Evolutionary conservation across 2,113 vertebrate species (phyloP).

Genomic region (Phalacrocorax brasilianus): DNA sequence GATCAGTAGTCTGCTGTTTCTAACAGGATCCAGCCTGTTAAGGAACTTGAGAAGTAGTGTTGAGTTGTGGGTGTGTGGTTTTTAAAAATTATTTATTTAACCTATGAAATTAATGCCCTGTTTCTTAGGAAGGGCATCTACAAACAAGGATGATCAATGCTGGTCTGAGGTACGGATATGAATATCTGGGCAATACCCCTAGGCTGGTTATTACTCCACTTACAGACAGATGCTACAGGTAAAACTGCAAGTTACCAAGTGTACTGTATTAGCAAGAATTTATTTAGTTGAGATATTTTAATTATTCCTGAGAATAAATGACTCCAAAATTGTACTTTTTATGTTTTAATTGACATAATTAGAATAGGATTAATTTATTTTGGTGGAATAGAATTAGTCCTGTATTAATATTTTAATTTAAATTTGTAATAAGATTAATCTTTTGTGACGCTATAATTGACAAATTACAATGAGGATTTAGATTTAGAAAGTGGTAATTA

Average conservation of each 20-base stretch:
- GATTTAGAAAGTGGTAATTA: neutral
- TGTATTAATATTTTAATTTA: neutral
- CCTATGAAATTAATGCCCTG: neutral
- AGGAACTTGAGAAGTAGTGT: neutral
- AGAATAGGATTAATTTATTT: neutral
- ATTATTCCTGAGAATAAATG: neutral
- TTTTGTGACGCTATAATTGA: neutral
- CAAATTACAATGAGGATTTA: neutral
- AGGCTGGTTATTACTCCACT: conserved; percentile 90
- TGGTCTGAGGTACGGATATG: conserved; percentile 88
- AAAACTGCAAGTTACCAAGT: neutral
- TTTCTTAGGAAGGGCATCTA: conserved; percentile 81
- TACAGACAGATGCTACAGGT: conserved; percentile 92
- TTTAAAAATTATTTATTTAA: neutral
- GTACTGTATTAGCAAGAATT: neutral
- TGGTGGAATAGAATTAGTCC: neutral
- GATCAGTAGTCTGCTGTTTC: neutral
- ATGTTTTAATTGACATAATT: neutral
- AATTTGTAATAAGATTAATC: neutral
- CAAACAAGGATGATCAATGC: conserved; percentile 94
- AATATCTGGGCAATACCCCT: conserved; percentile 88
- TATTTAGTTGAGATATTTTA: neutral
- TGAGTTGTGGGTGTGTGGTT: neutral
- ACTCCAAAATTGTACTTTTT: neutral
- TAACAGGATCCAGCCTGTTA: neutral